phyloP scores from a whole-genome alignment of 1,140 invertebrate genomes.

The Aplysia californica region DNA sequence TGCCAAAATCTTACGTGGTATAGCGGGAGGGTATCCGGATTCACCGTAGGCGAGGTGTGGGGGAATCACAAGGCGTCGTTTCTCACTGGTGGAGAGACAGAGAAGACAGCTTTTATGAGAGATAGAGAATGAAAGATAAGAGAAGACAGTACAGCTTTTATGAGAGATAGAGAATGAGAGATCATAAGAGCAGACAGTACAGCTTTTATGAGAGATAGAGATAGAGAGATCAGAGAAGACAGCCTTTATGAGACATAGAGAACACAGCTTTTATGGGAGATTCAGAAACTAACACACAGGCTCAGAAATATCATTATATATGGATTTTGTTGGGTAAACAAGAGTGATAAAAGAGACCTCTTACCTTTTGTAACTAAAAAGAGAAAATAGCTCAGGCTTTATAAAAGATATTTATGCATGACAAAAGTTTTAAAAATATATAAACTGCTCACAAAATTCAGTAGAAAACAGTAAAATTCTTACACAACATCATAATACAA shows the following conservation, averaged over 20 bases:
- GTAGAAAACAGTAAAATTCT: too few species aligned
- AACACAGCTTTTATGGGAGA: too few species aligned
- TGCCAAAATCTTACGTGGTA: constrained; percentile 4
- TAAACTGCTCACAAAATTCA: too few species aligned
- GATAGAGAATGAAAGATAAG: neutral
- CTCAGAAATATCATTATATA: too few species aligned
- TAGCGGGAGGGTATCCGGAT: neutral
- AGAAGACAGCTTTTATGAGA: neutral
- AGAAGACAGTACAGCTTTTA: neutral
- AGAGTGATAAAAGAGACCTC: too few species aligned
- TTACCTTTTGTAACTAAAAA: too few species aligned
- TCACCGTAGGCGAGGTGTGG: neutral
- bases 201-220: neutral
- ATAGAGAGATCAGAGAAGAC: neutral
- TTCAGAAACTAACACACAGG: too few species aligned
- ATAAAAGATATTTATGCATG: too few species aligned
- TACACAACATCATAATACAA: too few species aligned
- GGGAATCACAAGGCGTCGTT: neutral
- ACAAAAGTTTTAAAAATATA: too few species aligned
- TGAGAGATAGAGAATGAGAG: neutral
- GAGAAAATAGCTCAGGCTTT: too few species aligned
- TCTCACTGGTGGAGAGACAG: neutral
- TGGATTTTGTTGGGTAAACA: too few species aligned
- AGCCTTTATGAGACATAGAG: neutral
- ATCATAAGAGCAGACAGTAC: neutral